Evolutionary conservation across 2,113 vertebrate genomes (phyloP), one percentile per base, ranked within the genome.

Genomic region (Steatornis caripensis): DNA sequence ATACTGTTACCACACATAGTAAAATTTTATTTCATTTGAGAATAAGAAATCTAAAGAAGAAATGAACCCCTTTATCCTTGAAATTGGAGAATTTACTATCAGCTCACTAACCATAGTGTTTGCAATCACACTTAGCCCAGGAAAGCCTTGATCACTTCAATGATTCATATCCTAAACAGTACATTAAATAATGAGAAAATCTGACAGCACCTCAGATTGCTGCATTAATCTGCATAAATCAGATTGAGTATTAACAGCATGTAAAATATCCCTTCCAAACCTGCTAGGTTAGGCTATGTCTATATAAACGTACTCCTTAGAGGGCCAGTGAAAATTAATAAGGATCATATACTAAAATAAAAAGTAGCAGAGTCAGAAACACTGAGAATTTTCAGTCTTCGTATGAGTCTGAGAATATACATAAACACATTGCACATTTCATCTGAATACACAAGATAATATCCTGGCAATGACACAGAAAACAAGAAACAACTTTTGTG

Each of bases 221-320:
- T 90, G 57, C 61, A 90, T 72, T 87, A 87, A 75, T 87, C 61
- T 95, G 27, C 70, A 87, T 91, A 85, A 91, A 92, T 93, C 70
- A 71, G 30, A 34, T 5, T 68, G 34, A 85, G 9, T 49, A 66
- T 79, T 88, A 94, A 60, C n/a, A 55, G 24, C 24, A 71, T 41
- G 48, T 65, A 71, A 95, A 84, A 88, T 45, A 64, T 36, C 14
- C 30, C 36, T 91, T 90, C 43, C 68, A 71, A 85, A 64, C 6
- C 39, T 80, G 14, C 12, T 72, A 60, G 13, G 4, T 66, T 82
- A 68, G 14, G 11, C 14, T 75, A 72, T 36, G 37, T 15, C 19
- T 80, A 30, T 75, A 54, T 27, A 82, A 89, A 78, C 17, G 12
- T 37, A 51, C 9, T 72, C 30, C 23, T 68, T 64, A 43, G 53